A percentile compares a stretch with the other conserved stretches of the same genome.
These are phyloP conservation scores for Drymodes brunneopygia DNA, from an alignment of 2,113 vertebrate species.

Conservation along the genomic window DNA sequence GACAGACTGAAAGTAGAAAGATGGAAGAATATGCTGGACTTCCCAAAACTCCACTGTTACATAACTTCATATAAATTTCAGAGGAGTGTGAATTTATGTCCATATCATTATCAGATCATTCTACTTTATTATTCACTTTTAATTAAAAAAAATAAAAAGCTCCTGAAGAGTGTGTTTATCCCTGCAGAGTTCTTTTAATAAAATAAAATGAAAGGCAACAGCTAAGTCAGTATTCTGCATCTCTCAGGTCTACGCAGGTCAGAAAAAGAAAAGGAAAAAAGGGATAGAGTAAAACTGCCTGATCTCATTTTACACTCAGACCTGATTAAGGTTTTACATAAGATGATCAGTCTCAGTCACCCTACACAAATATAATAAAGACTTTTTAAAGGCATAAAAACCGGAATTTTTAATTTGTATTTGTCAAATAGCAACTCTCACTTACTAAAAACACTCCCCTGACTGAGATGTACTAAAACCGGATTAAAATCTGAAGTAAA, in stretches of 20 bases:
- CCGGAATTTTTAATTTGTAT: neutral
- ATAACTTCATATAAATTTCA: neutral
- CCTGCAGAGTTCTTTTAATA: neutral
- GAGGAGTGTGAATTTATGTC: slow-evolving; percentile 1
- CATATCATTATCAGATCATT: neutral
- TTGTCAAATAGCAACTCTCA: neutral
- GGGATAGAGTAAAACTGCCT: neutral
- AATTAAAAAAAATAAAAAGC: neutral
- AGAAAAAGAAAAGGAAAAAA: neutral
- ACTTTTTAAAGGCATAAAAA: neutral
- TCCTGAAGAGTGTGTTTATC: neutral
- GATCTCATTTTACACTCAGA: slow-evolving; percentile 5
- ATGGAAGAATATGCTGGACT: neutral
- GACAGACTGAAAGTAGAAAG: neutral
- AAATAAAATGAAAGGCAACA: neutral
- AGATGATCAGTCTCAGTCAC: neutral
- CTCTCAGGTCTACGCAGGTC: neutral
- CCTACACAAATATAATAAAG: neutral
- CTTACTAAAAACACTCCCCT: neutral
- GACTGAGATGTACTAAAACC: neutral
- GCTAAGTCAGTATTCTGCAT: neutral
- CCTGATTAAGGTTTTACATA: neutral
- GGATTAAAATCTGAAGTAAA: neutral
- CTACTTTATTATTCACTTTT: slow-evolving; percentile 16
- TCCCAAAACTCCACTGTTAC: neutral